Evolutionary conservation across 2,888 invertebrate genomes (phyloP).

Genomic region (Julus scandinavius): DNA sequence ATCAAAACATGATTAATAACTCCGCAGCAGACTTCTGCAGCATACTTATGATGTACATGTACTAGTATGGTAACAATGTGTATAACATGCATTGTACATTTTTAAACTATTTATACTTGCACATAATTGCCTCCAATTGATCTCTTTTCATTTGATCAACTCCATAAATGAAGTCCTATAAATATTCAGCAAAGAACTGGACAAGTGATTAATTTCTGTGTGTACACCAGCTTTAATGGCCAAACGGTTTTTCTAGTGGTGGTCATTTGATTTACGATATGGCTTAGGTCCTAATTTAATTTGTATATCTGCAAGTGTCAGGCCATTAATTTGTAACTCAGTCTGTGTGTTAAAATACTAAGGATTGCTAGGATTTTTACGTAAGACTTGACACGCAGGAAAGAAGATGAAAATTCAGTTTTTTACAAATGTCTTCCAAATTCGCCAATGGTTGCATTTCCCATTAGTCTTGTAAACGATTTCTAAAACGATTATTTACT

Average conservation of each 20-base stretch:
- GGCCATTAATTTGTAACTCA: not conserved
- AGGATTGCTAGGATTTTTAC: not conserved
- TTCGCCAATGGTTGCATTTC: not conserved
- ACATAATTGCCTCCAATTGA: not conserved
- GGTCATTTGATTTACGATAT: constrained; percentile 39
- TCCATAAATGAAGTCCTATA: not conserved
- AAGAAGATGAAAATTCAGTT: not conserved
- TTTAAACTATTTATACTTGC: not conserved
- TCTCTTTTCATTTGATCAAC: not conserved
- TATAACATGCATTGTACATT: not conserved
- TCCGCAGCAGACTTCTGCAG: too few relatives aligned
- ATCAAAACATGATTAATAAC: too few relatives aligned
- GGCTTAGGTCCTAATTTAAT: not conserved
- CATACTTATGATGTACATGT: too few relatives aligned
- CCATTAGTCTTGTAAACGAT: too few relatives aligned
- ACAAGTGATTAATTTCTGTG: not conserved
- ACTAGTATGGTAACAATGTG: too few relatives aligned
- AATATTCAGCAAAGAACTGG: not conserved
- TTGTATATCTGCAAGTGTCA: constrained; percentile 29
- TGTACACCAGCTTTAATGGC: constrained; percentile 1
- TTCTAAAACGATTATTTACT: too few relatives aligned
- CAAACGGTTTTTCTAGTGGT: not conserved
- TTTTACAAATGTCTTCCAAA: not conserved
- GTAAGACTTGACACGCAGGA: not conserved
- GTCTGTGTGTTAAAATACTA: not conserved